Conservation (phyloP, 2,888 invertebrate species). For the Plutella xylostella region DNA sequence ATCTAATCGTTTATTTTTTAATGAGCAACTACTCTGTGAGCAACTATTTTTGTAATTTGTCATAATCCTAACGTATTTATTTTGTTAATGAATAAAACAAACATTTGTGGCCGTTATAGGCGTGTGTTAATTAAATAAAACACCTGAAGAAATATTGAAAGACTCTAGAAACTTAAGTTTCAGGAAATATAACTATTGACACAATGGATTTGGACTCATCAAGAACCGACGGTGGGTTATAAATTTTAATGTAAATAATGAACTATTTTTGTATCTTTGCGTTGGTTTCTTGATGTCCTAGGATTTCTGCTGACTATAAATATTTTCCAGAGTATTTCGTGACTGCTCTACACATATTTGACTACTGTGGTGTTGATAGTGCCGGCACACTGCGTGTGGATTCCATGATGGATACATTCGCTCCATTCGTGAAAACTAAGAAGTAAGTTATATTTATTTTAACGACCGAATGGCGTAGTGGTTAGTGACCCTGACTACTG, state of each 20-base stretch:
- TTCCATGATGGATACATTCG: slow-evolving; percentile 54
- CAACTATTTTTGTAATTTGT: slow-evolving; percentile 41
- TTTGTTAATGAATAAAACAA: slow-evolving; percentile 40
- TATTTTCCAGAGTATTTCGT: slow-evolving; percentile 53
- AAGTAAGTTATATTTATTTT: slow-evolving; percentile 41
- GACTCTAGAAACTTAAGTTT: slow-evolving; percentile 19
- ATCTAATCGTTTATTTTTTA: no score
- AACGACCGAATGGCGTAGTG: not conserved
- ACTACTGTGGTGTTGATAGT: slow-evolving; percentile 48
- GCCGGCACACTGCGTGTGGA: slow-evolving; percentile 44
- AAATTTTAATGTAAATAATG: not conserved
- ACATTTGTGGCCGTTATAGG: slow-evolving; percentile 33
- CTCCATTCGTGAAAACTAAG: slow-evolving; percentile 53
- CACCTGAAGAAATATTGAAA: slow-evolving; percentile 21
- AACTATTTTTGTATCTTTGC: not conserved
- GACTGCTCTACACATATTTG: slow-evolving; percentile 57
- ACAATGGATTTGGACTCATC: slow-evolving; percentile 45
- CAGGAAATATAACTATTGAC: slow-evolving; percentile 7
- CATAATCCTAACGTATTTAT: slow-evolving; percentile 42
- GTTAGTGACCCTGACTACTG: no score
- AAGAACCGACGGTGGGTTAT: slow-evolving; percentile 42
- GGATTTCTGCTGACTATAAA: no score
- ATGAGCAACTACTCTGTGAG: not conserved
- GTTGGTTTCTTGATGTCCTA: not conserved
- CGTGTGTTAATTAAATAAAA: no score